phyloP scores from a whole-genome alignment of 2,113 vertebrate genomes.

The Ophiodon elongatus region DNA sequence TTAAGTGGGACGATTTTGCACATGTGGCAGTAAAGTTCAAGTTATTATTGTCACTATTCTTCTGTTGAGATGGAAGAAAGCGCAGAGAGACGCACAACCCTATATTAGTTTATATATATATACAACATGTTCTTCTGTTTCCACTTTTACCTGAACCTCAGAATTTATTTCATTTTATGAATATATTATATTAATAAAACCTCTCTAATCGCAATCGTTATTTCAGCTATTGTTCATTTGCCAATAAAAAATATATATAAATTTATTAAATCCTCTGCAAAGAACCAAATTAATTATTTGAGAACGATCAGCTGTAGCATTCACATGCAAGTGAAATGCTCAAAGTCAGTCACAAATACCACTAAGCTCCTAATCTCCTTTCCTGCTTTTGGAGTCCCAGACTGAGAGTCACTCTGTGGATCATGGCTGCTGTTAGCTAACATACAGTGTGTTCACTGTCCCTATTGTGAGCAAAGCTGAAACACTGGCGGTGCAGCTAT shows the following conservation, averaged over 20 bases:
- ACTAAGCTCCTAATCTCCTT: constrained; percentile 77
- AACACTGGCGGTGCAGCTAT: not conserved
- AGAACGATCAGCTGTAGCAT: no score
- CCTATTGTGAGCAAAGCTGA: not conserved
- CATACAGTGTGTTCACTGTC: not conserved
- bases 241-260: not conserved
- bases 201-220: not conserved
- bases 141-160: not conserved
- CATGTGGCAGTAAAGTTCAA: not conserved
- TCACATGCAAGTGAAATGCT: not conserved
- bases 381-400: constrained; percentile 59
- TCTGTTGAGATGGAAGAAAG: not conserved
- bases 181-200: not conserved
- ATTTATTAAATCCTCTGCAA: not conserved
- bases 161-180: not conserved
- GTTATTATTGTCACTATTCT: not conserved
- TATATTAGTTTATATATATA: not conserved
- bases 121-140: not conserved
- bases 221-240: not conserved
- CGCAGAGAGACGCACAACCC: not conserved
- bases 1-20: not conserved
- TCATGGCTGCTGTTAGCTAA: not conserved
- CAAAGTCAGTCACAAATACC: constrained; percentile 44
- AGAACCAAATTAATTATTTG: not conserved
- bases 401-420: constrained; percentile 46